Conservation (phyloP, 2,888 invertebrate species). For the Tolmerus cingulatus region DNA sequence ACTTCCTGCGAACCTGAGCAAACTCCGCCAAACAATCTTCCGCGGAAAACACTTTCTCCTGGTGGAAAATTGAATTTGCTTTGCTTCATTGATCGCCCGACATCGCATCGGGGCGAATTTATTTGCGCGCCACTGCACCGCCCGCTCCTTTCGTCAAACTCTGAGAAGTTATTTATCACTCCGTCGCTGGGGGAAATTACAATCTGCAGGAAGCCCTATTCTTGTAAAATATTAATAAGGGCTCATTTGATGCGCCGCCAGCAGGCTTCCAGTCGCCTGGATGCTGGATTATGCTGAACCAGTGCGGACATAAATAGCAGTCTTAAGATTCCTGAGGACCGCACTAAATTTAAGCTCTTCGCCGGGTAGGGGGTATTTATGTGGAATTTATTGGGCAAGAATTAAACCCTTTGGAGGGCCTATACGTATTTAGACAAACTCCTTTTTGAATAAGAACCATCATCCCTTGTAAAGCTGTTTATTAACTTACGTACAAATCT, state of each 20-base stretch:
- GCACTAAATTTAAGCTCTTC: background rate
- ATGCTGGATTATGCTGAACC: background rate
- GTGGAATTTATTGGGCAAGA: background rate
- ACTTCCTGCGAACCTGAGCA: constrained; percentile 6
- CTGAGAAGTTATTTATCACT: background rate
- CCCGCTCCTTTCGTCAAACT: background rate
- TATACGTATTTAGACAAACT: background rate
- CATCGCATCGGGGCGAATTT: background rate
- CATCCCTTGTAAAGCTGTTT: background rate
- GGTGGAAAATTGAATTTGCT: constrained; percentile 30
- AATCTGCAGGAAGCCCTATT: background rate
- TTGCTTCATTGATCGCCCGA: constrained; percentile 17
- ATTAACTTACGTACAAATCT: no score
- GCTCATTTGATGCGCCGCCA: background rate
- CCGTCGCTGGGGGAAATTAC: background rate
- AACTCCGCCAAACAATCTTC: constrained; percentile 8
- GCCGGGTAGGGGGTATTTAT: background rate
- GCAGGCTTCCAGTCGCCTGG: background rate
- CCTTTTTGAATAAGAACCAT: background rate
- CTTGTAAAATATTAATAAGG: constrained; percentile 9
- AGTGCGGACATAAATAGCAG: background rate
- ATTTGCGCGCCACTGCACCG: background rate
- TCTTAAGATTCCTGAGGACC: background rate
- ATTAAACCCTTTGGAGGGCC: background rate
- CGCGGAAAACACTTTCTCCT: constrained; percentile 2